Evolutionary conservation across 2,797 vertebrate genomes (phyloP).

Genomic region (Brotula barbata): DNA sequence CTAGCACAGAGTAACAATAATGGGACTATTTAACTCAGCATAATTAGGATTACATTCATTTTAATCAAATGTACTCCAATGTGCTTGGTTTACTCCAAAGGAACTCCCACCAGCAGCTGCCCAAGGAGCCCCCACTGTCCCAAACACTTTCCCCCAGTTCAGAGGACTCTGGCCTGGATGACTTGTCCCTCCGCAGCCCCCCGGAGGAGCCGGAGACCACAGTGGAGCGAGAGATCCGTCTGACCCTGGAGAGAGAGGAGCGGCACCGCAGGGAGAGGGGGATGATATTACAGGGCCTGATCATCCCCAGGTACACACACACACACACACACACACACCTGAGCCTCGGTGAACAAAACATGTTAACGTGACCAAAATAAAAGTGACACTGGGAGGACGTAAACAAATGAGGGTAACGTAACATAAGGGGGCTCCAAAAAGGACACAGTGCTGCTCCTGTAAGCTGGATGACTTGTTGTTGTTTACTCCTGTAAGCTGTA

Average conservation of each 20-base stretch:
- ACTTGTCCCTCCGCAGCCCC: slow-evolving; percentile 58
- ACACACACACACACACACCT: not conserved
- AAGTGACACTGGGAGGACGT: too few species aligned
- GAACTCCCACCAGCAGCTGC: slow-evolving; percentile 43
- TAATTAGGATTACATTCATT: too few species aligned
- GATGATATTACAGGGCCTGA: slow-evolving; percentile 46
- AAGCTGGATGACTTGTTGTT: too few species aligned
- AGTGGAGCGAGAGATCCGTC: slow-evolving; percentile 73
- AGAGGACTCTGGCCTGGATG: slow-evolving; percentile 74
- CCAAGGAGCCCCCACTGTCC: slow-evolving; percentile 55
- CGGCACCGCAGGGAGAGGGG: slow-evolving; percentile 71
- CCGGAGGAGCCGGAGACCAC: slow-evolving; percentile 66
- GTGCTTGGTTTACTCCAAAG: slow-evolving; percentile 23
- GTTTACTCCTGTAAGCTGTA: too few species aligned
- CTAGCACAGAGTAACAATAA: too few species aligned
- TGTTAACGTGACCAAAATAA: too few species aligned
- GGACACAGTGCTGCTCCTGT: too few species aligned
- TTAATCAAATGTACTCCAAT: too few species aligned
- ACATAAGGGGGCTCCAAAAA: too few species aligned
- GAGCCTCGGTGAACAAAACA: too few species aligned
- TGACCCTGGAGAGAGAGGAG: slow-evolving; percentile 73
- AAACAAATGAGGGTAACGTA: too few species aligned
- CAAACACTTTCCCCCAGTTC: slow-evolving; percentile 63
- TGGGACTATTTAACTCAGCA: too few species aligned
- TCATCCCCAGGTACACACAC: slow-evolving; percentile 48